Percentiles rank a stretch among this genome's conserved stretches.
phyloP scores from a whole-genome alignment of 2,113 vertebrate species.

The Cromileptes altivelis region DNA sequence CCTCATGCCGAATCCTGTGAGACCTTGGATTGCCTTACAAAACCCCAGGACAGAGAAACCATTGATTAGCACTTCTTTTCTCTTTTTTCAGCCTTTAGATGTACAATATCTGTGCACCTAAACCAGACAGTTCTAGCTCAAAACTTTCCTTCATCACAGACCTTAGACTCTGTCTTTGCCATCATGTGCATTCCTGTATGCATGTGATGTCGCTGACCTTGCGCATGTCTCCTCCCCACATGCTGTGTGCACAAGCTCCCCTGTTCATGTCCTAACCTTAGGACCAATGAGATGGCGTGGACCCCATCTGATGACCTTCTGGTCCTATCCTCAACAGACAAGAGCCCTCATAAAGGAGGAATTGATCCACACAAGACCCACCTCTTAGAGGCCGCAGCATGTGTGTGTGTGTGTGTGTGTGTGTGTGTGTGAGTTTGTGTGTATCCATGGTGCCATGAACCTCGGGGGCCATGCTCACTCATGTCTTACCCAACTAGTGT shows the following conservation, averaged over 20 bases:
- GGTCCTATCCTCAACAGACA: constrained; percentile 70
- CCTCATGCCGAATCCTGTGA: constrained; percentile 77
- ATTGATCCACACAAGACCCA: constrained; percentile 78
- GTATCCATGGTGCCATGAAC: constrained; percentile 45
- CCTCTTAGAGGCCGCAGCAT: constrained; percentile 56
- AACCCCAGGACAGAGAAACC: constrained; percentile 74
- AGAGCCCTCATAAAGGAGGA: constrained; percentile 80
- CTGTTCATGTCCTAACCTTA: constrained; percentile 58
- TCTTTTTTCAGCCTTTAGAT: constrained; percentile 52
- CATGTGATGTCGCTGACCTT: constrained; percentile 67
- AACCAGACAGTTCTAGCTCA: constrained; percentile 42
- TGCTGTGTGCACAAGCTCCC: constrained; percentile 57
- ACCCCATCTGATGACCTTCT: constrained; percentile 85
- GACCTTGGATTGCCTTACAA: constrained; percentile 69
- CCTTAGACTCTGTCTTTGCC: constrained; percentile 23
- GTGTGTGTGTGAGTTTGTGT: constrained; percentile 42
- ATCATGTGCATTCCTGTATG: constrained; percentile 58
- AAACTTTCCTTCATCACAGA: constrained; percentile 49
- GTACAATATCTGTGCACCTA: constrained; percentile 52
- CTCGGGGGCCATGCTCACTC: constrained; percentile 46
- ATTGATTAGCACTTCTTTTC: constrained; percentile 72
- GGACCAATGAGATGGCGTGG: constrained; percentile 34
- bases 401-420: constrained; percentile 25
- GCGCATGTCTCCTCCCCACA: constrained; percentile 28
- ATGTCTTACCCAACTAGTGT: constrained; percentile 52